phyloP scores from a whole-genome alignment of 2,888 invertebrate species.

The Synergus gifuensis region DNA sequence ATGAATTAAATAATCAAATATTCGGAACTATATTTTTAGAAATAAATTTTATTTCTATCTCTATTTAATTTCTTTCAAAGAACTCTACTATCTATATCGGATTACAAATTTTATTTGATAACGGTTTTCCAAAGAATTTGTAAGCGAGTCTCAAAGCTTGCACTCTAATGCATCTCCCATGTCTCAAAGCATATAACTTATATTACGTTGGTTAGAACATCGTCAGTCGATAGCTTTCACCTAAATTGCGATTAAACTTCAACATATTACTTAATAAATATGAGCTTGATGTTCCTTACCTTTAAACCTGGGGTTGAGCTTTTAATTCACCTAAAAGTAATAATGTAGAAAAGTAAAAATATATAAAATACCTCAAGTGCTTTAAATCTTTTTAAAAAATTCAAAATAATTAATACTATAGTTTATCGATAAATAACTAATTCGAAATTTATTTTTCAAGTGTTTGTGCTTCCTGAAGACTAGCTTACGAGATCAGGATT shows the following conservation, averaged over 20 bases:
- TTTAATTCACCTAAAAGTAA: background rate
- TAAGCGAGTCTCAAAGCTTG: background rate
- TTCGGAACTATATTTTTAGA: background rate
- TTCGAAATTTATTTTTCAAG: background rate
- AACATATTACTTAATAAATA: conserved; percentile 4
- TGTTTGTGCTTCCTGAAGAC: background rate
- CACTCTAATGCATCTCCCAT: background rate
- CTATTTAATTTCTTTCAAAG: background rate
- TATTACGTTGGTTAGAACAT: background rate
- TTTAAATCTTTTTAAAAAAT: background rate
- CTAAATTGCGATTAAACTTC: conserved; percentile 1
- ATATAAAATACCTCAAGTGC: background rate
- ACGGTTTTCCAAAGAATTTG: background rate
- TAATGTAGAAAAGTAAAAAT: background rate
- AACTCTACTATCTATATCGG: background rate
- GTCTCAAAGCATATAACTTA: background rate
- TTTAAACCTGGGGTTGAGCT: background rate
- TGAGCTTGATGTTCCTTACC: background rate
- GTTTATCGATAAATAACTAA: background rate
- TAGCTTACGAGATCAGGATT: background rate
- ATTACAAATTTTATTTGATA: background rate
- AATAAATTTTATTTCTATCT: background rate
- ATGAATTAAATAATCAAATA: too few relatives aligned
- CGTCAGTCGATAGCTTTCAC: conserved; percentile 20
- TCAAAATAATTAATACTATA: background rate